Base-by-base conservation (phyloP, 2,113 vertebrate species). In the Pseudorasbora parva region DNA sequence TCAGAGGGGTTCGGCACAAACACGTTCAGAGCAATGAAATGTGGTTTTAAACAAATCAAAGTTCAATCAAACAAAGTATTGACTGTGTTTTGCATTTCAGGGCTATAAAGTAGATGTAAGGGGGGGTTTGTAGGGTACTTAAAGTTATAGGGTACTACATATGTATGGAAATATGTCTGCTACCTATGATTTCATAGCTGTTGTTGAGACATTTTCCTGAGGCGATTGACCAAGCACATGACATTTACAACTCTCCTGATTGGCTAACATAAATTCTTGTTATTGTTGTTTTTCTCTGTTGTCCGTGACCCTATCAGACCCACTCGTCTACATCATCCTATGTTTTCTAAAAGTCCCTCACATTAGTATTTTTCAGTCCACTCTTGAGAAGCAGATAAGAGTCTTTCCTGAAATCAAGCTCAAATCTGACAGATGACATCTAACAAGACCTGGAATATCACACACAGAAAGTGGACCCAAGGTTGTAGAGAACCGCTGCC, bases 401-500 rank as follows among this genome's bases (percentile, higher is more conserved):
- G 11, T 57, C 51, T 43, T 59, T 59, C 51, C 9, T 57, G n/a
- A 17, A 23, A 43, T 43, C 6, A 43, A 71, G n/a, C 19, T 71
- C 21, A n/a, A 8, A 76, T 37, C 27, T 77, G 74, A 57, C 54
- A 57, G 30, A 43, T 54, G 27, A 30, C 27, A 33, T 76, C 73
- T 54, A n/a, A 76, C 51, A 57, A 23, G 74, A 57, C 33, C 51
- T 37, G 51, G 54, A 77, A 77, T 57, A 77, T 59, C 76, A 68
- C 57, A 45, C 64, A 33, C 19, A 83, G 30, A 27, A n/a, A 43
- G 78, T 84, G 87, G 88, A 93, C 93, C 97, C 96, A 98, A 98
- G 96, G 97, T 98, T 97, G 97, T 93, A 92, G 92, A 95, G 95
- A 94, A 95, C 95, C 94, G 88, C 92, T 93, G 94, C 94, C 95